Percentiles rank a stretch among this genome's conserved stretches.
Evolutionary conservation across 2,888 invertebrate genomes (phyloP).

Genomic region (Spodoptera littoralis): DNA sequence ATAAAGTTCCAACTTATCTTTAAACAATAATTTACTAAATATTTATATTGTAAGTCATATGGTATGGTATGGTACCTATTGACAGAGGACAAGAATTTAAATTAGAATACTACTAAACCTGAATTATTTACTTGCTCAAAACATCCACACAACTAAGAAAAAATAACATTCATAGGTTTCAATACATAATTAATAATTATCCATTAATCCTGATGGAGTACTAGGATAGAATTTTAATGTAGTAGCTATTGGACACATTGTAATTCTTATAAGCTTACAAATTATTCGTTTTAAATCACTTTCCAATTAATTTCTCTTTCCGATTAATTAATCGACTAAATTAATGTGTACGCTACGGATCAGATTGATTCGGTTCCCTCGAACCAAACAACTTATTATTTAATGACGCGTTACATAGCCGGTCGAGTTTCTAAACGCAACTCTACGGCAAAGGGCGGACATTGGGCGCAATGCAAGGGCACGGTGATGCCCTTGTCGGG

Average conservation of each 20-base stretch:
- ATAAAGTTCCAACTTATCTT: constrained; percentile 20
- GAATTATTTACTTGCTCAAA: too few species aligned
- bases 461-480: constrained; percentile 81
- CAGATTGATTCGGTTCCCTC: constrained; percentile 9
- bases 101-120: too few species aligned
- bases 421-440: constrained; percentile 26
- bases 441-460: constrained; percentile 51
- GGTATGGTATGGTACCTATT: too few species aligned
- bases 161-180: too few species aligned
- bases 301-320: background rate
- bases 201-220: too few species aligned
- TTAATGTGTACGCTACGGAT: constrained; percentile 2
- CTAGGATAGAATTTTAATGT: background rate
- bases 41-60: background rate
- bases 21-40: constrained; percentile 1
- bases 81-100: too few species aligned
- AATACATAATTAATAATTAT: too few species aligned
- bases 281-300: background rate
- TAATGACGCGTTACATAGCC: constrained; percentile 30
- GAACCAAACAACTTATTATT: constrained; percentile 18
- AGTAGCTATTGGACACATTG: background rate
- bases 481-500: constrained; percentile 75
- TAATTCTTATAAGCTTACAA: background rate
- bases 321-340: constrained; percentile 1
- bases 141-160: too few species aligned